Percentiles rank a stretch among this genome's conserved stretches.
Conservation (phyloP, 2,888 invertebrate genomes). For the Noctua janthe region DNA sequence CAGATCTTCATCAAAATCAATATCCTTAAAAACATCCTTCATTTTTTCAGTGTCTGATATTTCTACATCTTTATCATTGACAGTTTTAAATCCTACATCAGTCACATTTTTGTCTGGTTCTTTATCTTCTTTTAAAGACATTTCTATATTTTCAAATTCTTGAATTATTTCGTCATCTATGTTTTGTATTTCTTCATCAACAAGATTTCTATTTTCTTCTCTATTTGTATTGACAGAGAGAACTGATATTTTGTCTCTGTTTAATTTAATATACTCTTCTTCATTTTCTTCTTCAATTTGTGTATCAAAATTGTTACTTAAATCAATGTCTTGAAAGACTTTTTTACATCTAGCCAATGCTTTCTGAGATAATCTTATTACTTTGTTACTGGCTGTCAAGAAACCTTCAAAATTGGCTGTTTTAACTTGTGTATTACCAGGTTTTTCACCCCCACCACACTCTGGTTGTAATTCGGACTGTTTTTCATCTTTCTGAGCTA, state of each 20-base stretch:
- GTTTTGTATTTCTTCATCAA: constrained; percentile 61
- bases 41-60: constrained; percentile 74
- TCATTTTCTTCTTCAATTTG: constrained; percentile 20
- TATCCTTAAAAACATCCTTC: constrained; percentile 70
- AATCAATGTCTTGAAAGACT: constrained; percentile 68
- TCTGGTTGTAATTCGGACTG: not conserved
- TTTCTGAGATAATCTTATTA: constrained; percentile 71
- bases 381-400: constrained; percentile 76
- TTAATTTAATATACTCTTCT: not conserved
- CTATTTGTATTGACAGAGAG: not conserved
- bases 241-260: not conserved
- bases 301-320: constrained; percentile 43
- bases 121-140: constrained; percentile 67
- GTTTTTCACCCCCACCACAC: not conserved
- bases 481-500: not conserved
- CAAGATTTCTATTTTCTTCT: constrained; percentile 28
- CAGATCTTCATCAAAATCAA: constrained; percentile 46
- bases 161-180: constrained; percentile 72
- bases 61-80: constrained; percentile 71
- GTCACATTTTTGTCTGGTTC: constrained; percentile 13
- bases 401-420: constrained; percentile 66
- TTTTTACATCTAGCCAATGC: constrained; percentile 68
- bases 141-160: constrained; percentile 74
- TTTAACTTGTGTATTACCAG: not conserved
- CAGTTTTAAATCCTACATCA: constrained; percentile 72